These are phyloP conservation scores for Melanotaenia pygmaea DNA, from an alignment of 2,797 vertebrate genomes.

Conservation along the genomic window DNA sequence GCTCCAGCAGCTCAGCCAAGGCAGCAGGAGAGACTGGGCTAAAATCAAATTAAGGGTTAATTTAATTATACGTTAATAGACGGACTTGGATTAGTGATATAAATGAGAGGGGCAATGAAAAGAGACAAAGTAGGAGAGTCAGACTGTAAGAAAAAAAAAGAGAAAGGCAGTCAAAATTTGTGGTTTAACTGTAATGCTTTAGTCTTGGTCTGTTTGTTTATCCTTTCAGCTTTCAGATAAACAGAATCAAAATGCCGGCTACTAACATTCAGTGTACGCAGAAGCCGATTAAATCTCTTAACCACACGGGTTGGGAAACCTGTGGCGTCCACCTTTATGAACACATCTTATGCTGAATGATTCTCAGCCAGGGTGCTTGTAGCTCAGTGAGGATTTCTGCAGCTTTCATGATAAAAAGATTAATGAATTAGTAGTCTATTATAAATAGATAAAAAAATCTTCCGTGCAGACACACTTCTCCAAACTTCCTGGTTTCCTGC, in stretches of 20 bases:
- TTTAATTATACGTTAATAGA: conserved; percentile 49
- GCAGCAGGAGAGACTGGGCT: conserved; percentile 86
- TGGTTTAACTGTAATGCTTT: conserved; percentile 39
- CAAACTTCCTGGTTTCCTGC: not conserved
- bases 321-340: not conserved
- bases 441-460: not conserved
- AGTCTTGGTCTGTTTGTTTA: conserved; percentile 46
- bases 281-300: not conserved
- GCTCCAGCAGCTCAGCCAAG: conserved; percentile 90
- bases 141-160: conserved; percentile 8
- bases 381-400: not conserved
- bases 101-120: conserved; percentile 17
- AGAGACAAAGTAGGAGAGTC: conserved; percentile 12
- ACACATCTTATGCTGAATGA: not conserved
- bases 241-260: conserved; percentile 32
- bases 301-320: not conserved
- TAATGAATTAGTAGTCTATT: not conserved
- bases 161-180: conserved; percentile 33
- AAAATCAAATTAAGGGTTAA: conserved; percentile 55
- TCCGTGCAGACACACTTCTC: not conserved
- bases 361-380: not conserved
- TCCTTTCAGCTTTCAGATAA: conserved; percentile 32
- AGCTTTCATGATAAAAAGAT: not conserved
- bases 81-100: conserved; percentile 36
- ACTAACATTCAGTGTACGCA: not conserved